These are phyloP conservation scores for Xenopus petersii DNA, from an alignment of 2,797 vertebrate species.

Conservation along the genomic window DNA sequence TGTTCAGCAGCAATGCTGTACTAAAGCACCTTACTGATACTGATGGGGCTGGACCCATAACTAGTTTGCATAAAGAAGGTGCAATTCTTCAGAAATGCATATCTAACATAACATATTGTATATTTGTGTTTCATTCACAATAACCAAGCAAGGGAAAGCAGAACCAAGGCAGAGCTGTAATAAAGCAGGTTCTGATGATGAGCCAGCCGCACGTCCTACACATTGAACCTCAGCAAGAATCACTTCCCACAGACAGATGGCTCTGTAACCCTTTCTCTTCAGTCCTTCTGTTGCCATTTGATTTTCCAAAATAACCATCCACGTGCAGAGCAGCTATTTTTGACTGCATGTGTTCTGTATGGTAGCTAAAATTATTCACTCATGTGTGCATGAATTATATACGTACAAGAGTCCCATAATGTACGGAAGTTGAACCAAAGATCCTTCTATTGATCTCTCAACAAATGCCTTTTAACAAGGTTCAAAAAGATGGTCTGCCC, in stretches of 20 bases:
- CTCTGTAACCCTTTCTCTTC: constrained; percentile 36
- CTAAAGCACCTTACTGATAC: no score
- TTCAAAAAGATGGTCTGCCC: no score
- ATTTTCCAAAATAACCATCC: constrained; percentile 33
- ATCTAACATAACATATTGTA: no score
- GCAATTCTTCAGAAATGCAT: no score
- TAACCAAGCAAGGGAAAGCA: background rate
- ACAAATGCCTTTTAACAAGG: no score
- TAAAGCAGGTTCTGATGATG: background rate
- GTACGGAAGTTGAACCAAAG: no score
- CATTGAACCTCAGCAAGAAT: background rate
- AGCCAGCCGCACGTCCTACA: background rate
- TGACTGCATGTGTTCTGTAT: constrained; percentile 10
- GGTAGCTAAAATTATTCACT: constrained; percentile 22
- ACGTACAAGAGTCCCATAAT: no score
- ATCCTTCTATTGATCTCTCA: no score
- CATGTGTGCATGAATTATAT: background rate
- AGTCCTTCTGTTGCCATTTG: constrained; percentile 23
- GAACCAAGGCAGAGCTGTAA: background rate
- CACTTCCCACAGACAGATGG: constrained; percentile 35
- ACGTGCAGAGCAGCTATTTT: constrained; percentile 27
- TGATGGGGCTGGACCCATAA: no score
- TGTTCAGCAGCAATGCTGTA: no score
- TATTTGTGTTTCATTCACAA: background rate
- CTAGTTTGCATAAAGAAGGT: no score